Evolutionary conservation across 2,888 invertebrate genomes (phyloP).

Genomic region (Metallyticus violacea): DNA sequence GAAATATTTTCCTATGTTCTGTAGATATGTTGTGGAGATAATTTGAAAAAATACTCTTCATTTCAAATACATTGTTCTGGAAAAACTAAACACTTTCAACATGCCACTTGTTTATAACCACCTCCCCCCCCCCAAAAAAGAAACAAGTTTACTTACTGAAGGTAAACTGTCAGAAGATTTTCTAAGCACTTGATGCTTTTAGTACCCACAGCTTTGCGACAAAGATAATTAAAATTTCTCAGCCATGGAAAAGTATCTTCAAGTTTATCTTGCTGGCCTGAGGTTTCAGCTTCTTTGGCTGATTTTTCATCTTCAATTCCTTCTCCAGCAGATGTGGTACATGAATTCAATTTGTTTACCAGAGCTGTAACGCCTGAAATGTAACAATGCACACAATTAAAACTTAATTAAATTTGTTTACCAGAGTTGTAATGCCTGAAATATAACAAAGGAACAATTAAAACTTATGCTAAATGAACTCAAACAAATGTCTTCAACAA

Average conservation of each 20-base stretch:
- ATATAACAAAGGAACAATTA: not conserved
- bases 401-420: conserved; percentile 18
- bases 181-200: conserved; percentile 41
- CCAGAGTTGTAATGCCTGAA: conserved; percentile 26
- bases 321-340: not conserved
- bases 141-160: conserved; percentile 43
- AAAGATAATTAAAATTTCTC: conserved; percentile 41
- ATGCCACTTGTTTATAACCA: too few species aligned
- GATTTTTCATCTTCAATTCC: conserved; percentile 2
- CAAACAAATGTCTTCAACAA: too few species aligned
- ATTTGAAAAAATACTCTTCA: too few species aligned
- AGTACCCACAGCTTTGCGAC: conserved; percentile 38
- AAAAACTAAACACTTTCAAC: too few species aligned
- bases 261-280: not conserved
- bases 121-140: too few species aligned
- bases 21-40: too few species aligned
- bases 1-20: too few species aligned
- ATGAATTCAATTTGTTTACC: conserved; percentile 22
- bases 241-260: conserved; percentile 42
- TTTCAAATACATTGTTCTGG: too few species aligned
- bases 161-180: conserved; percentile 43
- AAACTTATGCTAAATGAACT: not conserved
- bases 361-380: conserved; percentile 25
- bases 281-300: not conserved
- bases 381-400: not conserved